Conservation (phyloP, 2,888 invertebrate species). For the Sminthurides aquaticus region DNA sequence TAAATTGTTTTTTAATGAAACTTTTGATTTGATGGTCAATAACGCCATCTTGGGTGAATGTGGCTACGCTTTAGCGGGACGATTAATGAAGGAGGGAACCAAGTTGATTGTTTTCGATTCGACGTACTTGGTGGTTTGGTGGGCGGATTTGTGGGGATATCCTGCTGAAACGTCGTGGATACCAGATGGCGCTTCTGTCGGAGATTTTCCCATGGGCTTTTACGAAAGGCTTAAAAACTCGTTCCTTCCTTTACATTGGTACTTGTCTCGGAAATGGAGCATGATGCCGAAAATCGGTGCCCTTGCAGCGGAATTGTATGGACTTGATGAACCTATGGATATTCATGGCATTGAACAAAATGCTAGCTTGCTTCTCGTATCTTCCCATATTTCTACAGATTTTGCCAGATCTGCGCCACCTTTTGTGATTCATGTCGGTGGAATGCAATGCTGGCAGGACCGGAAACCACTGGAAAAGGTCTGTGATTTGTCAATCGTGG, state of each 20-base stretch:
- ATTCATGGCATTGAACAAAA: background rate
- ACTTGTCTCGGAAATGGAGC: background rate
- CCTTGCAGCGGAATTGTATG: slow-evolving; percentile 3
- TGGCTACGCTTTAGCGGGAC: slow-evolving; percentile 25
- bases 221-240: slow-evolving; percentile 20
- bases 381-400: slow-evolving; percentile 28
- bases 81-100: slow-evolving; percentile 13
- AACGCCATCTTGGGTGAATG: slow-evolving; percentile 32
- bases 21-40: slow-evolving; percentile 29
- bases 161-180: slow-evolving; percentile 19
- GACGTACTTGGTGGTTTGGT: slow-evolving; percentile 1
- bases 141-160: slow-evolving; percentile 26
- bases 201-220: slow-evolving; percentile 25
- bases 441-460: slow-evolving; percentile 28
- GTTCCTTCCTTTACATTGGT: background rate
- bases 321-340: background rate
- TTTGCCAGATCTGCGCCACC: slow-evolving; percentile 33
- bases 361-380: slow-evolving; percentile 29
- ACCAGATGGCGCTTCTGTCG: slow-evolving; percentile 17
- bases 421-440: slow-evolving; percentile 28
- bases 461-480: slow-evolving; percentile 19
- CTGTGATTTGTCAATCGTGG: background rate
- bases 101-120: slow-evolving; percentile 20
- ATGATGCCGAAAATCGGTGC: background rate
- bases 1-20: slow-evolving; percentile 18